Evolutionary conservation across 2,888 invertebrate genomes (phyloP).

Genomic region (Torymus tubicola): DNA sequence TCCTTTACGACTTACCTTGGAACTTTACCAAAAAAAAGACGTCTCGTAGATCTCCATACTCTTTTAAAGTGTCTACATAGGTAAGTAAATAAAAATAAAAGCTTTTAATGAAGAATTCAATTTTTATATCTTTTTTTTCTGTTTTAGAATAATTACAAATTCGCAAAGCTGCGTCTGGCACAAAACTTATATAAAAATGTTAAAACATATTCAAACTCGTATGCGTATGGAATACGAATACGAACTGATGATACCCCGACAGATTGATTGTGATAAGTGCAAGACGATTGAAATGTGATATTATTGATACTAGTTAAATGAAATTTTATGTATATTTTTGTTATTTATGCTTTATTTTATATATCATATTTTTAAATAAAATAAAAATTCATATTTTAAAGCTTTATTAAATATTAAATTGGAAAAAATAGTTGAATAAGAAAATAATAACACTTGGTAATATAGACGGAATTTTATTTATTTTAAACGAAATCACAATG

Average conservation of each 20-base stretch:
- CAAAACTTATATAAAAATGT: constrained; percentile 80
- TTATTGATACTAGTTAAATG: constrained; percentile 1
- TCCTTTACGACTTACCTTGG: constrained; percentile 73
- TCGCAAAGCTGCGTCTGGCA: constrained; percentile 81
- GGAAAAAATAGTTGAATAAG: background rate
- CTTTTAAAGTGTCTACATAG: constrained; percentile 73
- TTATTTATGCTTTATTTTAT: background rate
- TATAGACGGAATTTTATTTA: constrained; percentile 67
- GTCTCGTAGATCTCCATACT: constrained; percentile 71
- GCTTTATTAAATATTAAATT: background rate
- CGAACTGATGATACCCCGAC: constrained; percentile 40
- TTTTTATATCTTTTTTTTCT: background rate
- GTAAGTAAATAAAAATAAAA: constrained; percentile 58
- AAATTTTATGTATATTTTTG: constrained; percentile 15
- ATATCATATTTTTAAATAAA: background rate
- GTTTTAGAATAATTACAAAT: constrained; percentile 77
- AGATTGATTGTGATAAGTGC: constrained; percentile 51
- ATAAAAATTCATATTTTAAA: too few relatives aligned
- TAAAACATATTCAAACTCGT: constrained; percentile 80
- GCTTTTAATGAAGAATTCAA: background rate
- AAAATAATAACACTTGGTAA: constrained; percentile 57
- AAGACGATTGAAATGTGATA: constrained; percentile 1
- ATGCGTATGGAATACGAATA: constrained; percentile 41
- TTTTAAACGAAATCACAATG: constrained; percentile 67
- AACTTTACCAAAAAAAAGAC: constrained; percentile 71